Evolutionary conservation across 2,113 vertebrate species (phyloP).

Genomic region (Zapus hudsonius): DNA sequence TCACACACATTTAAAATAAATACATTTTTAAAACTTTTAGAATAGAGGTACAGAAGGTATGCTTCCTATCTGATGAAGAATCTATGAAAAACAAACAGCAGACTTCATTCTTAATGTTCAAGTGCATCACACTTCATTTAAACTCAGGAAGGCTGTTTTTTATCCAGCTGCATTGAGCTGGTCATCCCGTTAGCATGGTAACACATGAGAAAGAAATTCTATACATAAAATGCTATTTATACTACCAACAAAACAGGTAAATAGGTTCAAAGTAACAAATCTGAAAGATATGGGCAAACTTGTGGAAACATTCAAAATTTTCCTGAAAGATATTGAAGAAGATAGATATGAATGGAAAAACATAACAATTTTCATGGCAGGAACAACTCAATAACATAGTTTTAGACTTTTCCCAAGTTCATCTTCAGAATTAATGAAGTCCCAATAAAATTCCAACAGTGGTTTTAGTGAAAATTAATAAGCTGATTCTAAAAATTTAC

Average conservation of each 20-base stretch:
- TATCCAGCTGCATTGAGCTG: not conserved
- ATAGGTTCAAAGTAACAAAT: not conserved
- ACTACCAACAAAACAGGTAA: not conserved
- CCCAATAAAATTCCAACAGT: not conserved
- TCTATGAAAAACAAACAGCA: not conserved
- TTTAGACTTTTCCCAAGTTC: not conserved
- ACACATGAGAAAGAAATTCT: not conserved
- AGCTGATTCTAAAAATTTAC: slow-evolving; percentile 11
- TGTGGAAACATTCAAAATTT: slow-evolving; percentile 21
- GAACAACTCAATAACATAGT: not conserved
- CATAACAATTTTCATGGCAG: not conserved
- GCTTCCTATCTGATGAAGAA: not conserved
- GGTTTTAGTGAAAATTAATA: slow-evolving; percentile 16
- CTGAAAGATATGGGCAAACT: not conserved
- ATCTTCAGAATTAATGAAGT: slow-evolving; percentile 38
- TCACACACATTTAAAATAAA: too few species aligned
- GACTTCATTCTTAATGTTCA: not conserved
- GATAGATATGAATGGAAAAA: not conserved
- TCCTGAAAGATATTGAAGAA: slow-evolving; percentile 1
- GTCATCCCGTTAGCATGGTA: not conserved
- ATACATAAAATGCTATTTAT: not conserved
- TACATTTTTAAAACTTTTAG: not conserved
- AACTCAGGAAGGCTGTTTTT: not conserved
- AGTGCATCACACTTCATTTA: slow-evolving; percentile 14
- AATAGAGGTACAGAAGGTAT: not conserved